Conservation (phyloP, 2,888 invertebrate genomes). For the Oxyscelio sp. region DNA sequence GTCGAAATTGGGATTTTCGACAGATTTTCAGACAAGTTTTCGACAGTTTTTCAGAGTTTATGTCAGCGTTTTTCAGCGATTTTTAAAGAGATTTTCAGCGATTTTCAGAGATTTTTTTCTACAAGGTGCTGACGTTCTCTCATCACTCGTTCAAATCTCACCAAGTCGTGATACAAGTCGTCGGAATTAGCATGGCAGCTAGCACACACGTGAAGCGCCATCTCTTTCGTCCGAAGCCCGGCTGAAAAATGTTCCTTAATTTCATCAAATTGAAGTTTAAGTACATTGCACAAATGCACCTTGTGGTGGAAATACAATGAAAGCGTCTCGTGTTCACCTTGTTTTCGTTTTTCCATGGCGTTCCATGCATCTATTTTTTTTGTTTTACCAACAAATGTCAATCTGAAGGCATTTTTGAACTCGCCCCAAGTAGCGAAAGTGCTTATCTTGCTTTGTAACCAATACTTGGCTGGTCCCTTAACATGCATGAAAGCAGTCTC, state of each 20-base stretch:
- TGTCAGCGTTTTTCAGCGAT: too few relatives aligned
- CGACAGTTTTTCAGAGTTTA: too few relatives aligned
- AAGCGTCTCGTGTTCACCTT: slow-evolving; percentile 8
- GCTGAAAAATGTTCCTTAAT: slow-evolving; percentile 17
- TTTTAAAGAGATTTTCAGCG: too few relatives aligned
- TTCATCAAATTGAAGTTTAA: slow-evolving; percentile 12
- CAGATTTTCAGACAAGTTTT: too few relatives aligned
- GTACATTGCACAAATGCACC: slow-evolving; percentile 12
- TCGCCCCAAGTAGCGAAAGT: neutral
- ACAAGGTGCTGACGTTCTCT: slow-evolving; percentile 13
- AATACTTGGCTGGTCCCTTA: slow-evolving; percentile 15
- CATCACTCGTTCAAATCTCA: slow-evolving; percentile 10
- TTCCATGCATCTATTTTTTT: slow-evolving; percentile 2
- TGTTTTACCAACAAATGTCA: neutral
- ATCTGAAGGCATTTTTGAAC: neutral
- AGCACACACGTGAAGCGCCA: neutral
- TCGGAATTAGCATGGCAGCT: neutral
- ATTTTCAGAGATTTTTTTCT: too few relatives aligned
- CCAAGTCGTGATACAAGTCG: slow-evolving; percentile 14
- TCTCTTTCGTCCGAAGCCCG: slow-evolving; percentile 2
- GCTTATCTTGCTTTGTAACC: neutral
- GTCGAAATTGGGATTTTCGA: too few relatives aligned
- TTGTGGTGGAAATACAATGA: slow-evolving; percentile 32
- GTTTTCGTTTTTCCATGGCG: slow-evolving; percentile 14
- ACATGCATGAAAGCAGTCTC: slow-evolving; percentile 47